Conservation (phyloP, 1,140 invertebrate species). For the Pristionchus pacificus region DNA sequence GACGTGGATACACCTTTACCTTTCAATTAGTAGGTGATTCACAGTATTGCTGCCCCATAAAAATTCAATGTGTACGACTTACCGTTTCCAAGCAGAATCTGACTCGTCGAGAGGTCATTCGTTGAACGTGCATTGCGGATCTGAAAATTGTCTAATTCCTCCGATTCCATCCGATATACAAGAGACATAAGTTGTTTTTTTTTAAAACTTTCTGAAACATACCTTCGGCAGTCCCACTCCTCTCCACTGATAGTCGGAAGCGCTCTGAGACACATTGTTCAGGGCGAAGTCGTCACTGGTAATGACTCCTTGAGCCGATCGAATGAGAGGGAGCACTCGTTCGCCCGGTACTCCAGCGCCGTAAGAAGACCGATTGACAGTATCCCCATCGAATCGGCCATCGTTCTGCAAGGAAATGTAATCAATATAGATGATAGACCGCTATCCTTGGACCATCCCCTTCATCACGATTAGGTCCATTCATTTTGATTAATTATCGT, state of each 20-base stretch:
- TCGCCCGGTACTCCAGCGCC: neutral
- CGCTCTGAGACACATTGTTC: neutral
- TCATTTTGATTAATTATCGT: too few species aligned
- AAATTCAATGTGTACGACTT: neutral
- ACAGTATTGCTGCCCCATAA: too few species aligned
- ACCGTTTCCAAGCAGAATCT: neutral
- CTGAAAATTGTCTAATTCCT: too few species aligned
- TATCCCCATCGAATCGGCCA: neutral
- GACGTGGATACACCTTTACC: too few species aligned
- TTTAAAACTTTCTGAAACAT: too few species aligned
- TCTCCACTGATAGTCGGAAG: neutral
- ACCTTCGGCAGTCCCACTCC: neutral
- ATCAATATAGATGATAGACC: neutral
- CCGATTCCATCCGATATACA: too few species aligned
- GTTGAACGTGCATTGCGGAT: too few species aligned
- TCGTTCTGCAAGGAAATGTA: neutral
- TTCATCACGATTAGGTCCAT: too few species aligned
- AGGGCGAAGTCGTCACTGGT: neutral
- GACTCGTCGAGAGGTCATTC: too few species aligned
- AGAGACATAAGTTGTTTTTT: too few species aligned
- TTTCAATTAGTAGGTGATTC: too few species aligned
- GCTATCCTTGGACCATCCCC: too few species aligned
- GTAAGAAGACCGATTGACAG: neutral
- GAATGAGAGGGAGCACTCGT: neutral
- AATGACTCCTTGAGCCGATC: neutral